Evolutionary conservation across 2,888 invertebrate genomes (phyloP).

Genomic region (Aporophyla nigra): DNA sequence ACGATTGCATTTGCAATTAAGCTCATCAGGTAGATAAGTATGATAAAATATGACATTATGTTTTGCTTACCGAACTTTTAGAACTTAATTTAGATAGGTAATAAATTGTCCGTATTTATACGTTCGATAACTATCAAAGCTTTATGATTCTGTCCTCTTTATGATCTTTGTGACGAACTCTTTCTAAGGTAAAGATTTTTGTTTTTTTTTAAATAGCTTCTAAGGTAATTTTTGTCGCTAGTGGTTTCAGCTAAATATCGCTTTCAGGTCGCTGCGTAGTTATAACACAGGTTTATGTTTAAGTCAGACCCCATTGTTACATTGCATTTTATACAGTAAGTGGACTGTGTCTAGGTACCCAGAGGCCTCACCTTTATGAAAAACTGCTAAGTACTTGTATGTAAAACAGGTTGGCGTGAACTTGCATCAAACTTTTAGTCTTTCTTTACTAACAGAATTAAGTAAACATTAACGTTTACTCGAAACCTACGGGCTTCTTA

Average conservation of each 20-base stretch:
- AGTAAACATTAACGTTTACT: slow-evolving; percentile 54
- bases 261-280: neutral
- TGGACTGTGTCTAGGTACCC: neutral
- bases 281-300: neutral
- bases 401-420: slow-evolving; percentile 47
- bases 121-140: too few species aligned
- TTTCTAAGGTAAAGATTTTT: neutral
- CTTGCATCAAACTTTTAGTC: slow-evolving; percentile 38
- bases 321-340: neutral
- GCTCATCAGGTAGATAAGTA: neutral
- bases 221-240: neutral
- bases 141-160: neutral
- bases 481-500: slow-evolving; percentile 32
- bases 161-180: neutral
- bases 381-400: slow-evolving; percentile 19
- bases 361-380: slow-evolving; percentile 11
- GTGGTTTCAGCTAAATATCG: neutral
- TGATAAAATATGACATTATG: neutral
- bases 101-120: too few species aligned
- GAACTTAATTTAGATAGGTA: too few species aligned
- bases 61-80: neutral
- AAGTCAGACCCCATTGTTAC: neutral
- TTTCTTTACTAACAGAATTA: slow-evolving; percentile 34
- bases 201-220: neutral
- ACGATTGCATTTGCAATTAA: slow-evolving; percentile 21